Conservation (phyloP, 53 echinoderm and acorn worm species). For the Stichopus horrens region DNA sequence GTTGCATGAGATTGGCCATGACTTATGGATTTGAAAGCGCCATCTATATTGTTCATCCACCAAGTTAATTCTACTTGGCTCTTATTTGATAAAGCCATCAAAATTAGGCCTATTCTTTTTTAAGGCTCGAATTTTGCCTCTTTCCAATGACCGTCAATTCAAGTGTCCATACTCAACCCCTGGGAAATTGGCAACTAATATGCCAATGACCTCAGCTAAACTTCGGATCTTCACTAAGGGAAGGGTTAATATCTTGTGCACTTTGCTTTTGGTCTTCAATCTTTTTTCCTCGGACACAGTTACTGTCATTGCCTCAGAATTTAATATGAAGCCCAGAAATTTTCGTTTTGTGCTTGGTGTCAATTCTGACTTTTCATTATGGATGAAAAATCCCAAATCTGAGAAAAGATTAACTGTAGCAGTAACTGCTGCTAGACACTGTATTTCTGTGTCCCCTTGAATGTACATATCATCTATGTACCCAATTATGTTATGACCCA, state of each 20-base stretch:
- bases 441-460: conserved; percentile 37
- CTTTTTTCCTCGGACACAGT: conserved; percentile 26
- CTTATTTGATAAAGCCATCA: too few species aligned
- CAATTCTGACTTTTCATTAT: conserved; percentile 4
- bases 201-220: conserved; percentile 46
- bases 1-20: conserved; percentile 24
- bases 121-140: conserved; percentile 30
- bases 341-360: conserved; percentile 24
- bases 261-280: too few species aligned
- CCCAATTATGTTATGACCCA: conserved; percentile 11
- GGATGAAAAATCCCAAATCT: conserved; percentile 32
- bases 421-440: conserved; percentile 2
- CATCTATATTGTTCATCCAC: conserved; percentile 51
- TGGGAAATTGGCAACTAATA: too few species aligned
- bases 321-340: conserved; percentile 45
- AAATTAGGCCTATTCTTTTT: conserved; percentile 33
- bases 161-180: too few species aligned
- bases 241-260: neutral
- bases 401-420: conserved; percentile 16
- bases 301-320: conserved; percentile 55
- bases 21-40: conserved; percentile 14
- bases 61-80: too few species aligned
- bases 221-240: too few species aligned
- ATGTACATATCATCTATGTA: conserved; percentile 50
- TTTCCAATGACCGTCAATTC: conserved; percentile 43